Evolutionary conservation across 2,888 invertebrate species (phyloP).

Genomic region (Xanthorhoe spadicearia): DNA sequence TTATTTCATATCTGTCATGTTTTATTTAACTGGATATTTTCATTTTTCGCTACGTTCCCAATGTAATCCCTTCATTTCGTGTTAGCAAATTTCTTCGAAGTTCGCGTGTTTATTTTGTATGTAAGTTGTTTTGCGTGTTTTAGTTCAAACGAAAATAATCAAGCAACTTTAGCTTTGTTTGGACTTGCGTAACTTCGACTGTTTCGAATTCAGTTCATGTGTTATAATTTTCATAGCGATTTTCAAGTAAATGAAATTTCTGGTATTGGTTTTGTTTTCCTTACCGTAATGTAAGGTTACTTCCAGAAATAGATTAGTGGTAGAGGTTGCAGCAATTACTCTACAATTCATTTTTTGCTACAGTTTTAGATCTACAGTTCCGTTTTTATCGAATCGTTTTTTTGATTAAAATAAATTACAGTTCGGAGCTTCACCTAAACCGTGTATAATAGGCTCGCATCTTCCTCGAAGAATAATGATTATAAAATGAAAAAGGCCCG

Average conservation of each 20-base stretch:
- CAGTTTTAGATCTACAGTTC: conserved; percentile 31
- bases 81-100: conserved; percentile 72
- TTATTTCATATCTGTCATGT: conserved; percentile 34
- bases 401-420: conserved; percentile 74
- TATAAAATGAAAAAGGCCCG: conserved; percentile 81
- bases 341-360: conserved; percentile 30
- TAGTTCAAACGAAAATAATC: conserved; percentile 72
- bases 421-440: conserved; percentile 74
- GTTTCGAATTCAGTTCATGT: conserved; percentile 55
- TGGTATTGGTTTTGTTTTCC: conserved; percentile 23
- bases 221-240: conserved; percentile 40
- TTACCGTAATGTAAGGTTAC: background rate
- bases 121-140: conserved; percentile 72
- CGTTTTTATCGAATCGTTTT: conserved; percentile 39
- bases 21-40: conserved; percentile 48
- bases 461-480: conserved; percentile 80
- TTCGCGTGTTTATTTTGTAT: conserved; percentile 75
- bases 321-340: conserved; percentile 23
- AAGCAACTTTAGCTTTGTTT: conserved; percentile 65
- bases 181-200: conserved; percentile 55
- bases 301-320: conserved; percentile 17
- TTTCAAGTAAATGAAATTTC: conserved; percentile 39
- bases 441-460: conserved; percentile 79
- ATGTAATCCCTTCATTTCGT: conserved; percentile 69
- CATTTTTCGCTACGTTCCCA: conserved; percentile 62